Conservation (phyloP, 2,113 vertebrate genomes). For the Apodemus speciosus region DNA sequence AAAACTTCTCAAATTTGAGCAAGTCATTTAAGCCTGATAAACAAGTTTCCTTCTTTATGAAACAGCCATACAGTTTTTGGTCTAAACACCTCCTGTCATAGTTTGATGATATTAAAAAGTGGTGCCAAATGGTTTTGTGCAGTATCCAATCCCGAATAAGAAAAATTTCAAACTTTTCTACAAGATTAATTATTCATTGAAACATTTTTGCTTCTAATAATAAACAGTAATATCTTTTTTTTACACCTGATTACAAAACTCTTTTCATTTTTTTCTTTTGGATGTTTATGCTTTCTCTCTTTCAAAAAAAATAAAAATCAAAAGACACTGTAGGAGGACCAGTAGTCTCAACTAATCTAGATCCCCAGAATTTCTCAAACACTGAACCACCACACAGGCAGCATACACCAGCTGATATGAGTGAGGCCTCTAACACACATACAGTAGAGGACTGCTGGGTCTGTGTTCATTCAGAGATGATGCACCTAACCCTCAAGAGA, state of each 20-base stretch:
- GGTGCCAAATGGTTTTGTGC: neutral
- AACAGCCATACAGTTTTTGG: neutral
- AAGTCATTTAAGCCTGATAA: neutral
- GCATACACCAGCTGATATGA: too few species aligned
- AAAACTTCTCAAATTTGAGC: constrained; percentile 4
- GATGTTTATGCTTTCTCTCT: neutral
- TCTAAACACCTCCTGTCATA: neutral
- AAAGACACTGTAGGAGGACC: neutral
- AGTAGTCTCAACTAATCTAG: too few species aligned
- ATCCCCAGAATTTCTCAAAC: too few species aligned
- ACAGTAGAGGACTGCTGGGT: too few species aligned
- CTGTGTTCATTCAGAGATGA: too few species aligned
- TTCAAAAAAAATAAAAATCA: neutral
- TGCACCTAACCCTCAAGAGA: too few species aligned
- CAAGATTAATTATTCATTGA: neutral
- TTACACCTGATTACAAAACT: constrained; percentile 5
- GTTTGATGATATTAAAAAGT: constrained; percentile 11
- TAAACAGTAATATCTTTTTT: neutral
- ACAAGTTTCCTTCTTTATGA: constrained; percentile 6
- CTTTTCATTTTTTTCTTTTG: neutral
- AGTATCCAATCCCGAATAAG: neutral
- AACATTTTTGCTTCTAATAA: neutral
- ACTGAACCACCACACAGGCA: too few species aligned
- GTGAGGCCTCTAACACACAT: too few species aligned
- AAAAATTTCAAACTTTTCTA: neutral